Evolutionary conservation across 2,797 vertebrate genomes (phyloP).

Genomic region (Lutjanus campechanus): DNA sequence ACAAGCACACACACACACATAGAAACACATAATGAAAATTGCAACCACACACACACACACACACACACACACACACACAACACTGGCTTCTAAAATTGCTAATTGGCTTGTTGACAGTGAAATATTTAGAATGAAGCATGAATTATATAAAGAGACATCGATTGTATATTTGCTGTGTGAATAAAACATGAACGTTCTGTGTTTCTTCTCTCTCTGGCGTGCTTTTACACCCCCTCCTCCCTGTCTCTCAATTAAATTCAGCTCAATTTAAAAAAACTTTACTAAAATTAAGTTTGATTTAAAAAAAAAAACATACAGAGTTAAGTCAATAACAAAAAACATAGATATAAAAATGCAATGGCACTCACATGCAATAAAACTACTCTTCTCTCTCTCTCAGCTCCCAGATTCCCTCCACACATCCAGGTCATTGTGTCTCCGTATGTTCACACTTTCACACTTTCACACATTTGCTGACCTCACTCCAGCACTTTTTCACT

Average conservation of each 20-base stretch:
- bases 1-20: neutral
- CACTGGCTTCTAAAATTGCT: slow-evolving; percentile 32
- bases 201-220: slow-evolving; percentile 20
- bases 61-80: neutral
- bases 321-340: neutral
- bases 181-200: slow-evolving; percentile 68
- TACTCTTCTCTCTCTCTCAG: neutral
- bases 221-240: neutral
- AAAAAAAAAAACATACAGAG: neutral
- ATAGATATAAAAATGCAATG: neutral
- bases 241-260: slow-evolving; percentile 5
- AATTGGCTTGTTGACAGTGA: slow-evolving; percentile 76
- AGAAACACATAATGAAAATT: slow-evolving; percentile 4
- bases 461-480: slow-evolving; percentile 46
- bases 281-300: neutral
- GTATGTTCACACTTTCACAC: slow-evolving; percentile 50
- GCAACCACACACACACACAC: slow-evolving; percentile 1
- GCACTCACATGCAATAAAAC: neutral
- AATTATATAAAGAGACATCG: slow-evolving; percentile 76
- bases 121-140: slow-evolving; percentile 76
- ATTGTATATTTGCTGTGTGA: slow-evolving; percentile 73
- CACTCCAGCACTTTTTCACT: neutral
- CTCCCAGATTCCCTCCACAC: slow-evolving; percentile 4
- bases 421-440: slow-evolving; percentile 41
- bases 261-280: slow-evolving; percentile 19